Percentiles rank a stretch among this genome's conserved stretches.
Evolutionary conservation across 2,113 vertebrate genomes (phyloP).

Genomic region (Gallinago media): DNA sequence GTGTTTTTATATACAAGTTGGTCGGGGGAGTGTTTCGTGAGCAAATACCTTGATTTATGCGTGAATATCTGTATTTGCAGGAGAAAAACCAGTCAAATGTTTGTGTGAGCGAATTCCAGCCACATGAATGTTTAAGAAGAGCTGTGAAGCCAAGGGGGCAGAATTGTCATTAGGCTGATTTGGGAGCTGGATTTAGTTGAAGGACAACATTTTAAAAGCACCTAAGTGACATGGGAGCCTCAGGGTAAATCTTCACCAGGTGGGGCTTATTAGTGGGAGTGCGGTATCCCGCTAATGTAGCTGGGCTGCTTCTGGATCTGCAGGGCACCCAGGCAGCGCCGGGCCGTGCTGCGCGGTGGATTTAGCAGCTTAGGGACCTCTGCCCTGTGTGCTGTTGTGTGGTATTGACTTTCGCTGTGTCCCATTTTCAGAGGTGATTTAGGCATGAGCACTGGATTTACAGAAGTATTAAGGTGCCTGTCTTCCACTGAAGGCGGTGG

Average conservation of each 20-base stretch:
- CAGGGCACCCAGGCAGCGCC: background rate
- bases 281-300: background rate
- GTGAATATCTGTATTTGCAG: background rate
- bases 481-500: constrained; percentile 8
- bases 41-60: constrained; percentile 29
- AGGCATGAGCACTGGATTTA: constrained; percentile 59
- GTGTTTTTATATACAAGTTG: constrained; percentile 1
- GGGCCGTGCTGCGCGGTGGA: background rate
- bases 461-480: constrained; percentile 22
- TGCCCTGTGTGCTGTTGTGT: background rate
- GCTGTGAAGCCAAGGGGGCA: constrained; percentile 10
- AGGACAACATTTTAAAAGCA: constrained; percentile 46
- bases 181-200: constrained; percentile 48
- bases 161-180: constrained; percentile 30
- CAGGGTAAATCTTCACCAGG: constrained; percentile 28
- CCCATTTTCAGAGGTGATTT: constrained; percentile 51
- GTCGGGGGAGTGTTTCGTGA: background rate
- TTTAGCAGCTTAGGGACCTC: constrained; percentile 68
- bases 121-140: background rate
- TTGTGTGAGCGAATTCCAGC: constrained; percentile 14
- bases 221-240: constrained; percentile 37
- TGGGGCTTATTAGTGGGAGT: background rate
- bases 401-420: constrained; percentile 33
- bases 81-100: constrained; percentile 2
- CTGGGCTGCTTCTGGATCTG: background rate